phyloP scores from a whole-genome alignment of 2,888 invertebrate genomes.

The Xestia sexstrigata region DNA sequence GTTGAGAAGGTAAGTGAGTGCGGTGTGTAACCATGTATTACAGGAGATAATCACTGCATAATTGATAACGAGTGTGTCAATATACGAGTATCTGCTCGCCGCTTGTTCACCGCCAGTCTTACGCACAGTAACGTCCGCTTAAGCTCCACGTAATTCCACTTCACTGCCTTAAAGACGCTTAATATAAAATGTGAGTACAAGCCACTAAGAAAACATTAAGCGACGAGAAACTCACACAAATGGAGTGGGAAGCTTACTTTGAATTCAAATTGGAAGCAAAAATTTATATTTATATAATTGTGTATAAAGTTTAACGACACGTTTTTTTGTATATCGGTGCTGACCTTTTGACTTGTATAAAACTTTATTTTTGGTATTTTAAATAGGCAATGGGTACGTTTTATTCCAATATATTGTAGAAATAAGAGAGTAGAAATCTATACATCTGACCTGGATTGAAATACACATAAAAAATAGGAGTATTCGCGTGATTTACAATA shows the following conservation, averaged over 20 bases:
- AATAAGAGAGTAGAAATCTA: too few species aligned
- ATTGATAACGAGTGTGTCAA: constrained; percentile 28
- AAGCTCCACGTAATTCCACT: constrained; percentile 46
- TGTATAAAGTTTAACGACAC: constrained; percentile 6
- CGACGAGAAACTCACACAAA: constrained; percentile 32
- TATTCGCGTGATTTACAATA: too few species aligned
- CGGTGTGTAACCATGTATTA: background rate
- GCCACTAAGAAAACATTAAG: constrained; percentile 49
- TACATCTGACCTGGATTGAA: background rate
- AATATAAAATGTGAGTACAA: constrained; percentile 51
- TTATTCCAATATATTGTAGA: background rate
- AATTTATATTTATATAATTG: constrained; percentile 24
- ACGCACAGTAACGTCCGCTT: constrained; percentile 15
- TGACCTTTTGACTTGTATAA: background rate
- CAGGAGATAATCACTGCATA: constrained; percentile 12
- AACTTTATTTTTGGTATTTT: background rate
- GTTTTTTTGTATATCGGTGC: background rate
- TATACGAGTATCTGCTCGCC: background rate
- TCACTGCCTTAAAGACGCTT: constrained; percentile 46
- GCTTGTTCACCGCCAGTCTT: background rate
- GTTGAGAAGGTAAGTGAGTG: background rate
- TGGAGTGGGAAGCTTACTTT: constrained; percentile 41
- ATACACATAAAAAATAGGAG: background rate
- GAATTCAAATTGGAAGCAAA: constrained; percentile 35
- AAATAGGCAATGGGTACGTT: background rate